Conservation (phyloP, 2,888 invertebrate species). For the Exephanes ischioxanthus region DNA sequence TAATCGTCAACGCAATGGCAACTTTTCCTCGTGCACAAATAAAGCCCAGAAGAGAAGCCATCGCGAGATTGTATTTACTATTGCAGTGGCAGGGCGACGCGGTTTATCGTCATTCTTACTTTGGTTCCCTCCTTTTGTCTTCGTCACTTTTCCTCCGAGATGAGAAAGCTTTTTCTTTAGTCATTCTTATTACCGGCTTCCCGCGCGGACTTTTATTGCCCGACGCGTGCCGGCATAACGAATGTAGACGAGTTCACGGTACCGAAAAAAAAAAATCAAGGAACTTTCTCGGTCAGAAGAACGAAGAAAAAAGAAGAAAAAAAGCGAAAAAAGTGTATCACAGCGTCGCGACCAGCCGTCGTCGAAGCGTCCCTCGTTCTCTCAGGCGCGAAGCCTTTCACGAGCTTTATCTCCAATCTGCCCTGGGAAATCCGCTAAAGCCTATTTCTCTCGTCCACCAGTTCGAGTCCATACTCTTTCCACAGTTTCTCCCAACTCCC, state of each 20-base stretch:
- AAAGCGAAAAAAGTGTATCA: conserved; percentile 24
- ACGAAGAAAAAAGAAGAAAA: conserved; percentile 15
- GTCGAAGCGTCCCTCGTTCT: conserved; percentile 58
- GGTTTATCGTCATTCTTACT: conserved; percentile 56
- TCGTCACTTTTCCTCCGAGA: conserved; percentile 20
- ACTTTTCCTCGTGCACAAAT: conserved; percentile 12
- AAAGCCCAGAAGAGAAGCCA: not conserved
- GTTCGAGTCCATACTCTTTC: not conserved
- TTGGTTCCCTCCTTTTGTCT: conserved; percentile 42
- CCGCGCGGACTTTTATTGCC: conserved; percentile 64
- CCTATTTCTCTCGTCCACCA: conserved; percentile 53
- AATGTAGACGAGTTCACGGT: conserved; percentile 35
- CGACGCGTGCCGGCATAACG: conserved; percentile 46
- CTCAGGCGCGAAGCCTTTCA: conserved; percentile 62
- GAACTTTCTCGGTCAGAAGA: conserved; percentile 39
- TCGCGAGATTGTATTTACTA: conserved; percentile 38
- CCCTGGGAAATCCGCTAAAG: conserved; percentile 64
- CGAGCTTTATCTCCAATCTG: conserved; percentile 70
- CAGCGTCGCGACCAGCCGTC: not conserved
- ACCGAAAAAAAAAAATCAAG: conserved; percentile 19
- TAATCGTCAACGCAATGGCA: not conserved
- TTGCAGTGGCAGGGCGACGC: conserved; percentile 27
- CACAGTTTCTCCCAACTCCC: conserved; percentile 4
- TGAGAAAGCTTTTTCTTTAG: conserved; percentile 47
- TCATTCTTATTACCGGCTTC: conserved; percentile 41